phyloP scores from a whole-genome alignment of 1,140 invertebrate species.

The Piezodorus guildinii region DNA sequence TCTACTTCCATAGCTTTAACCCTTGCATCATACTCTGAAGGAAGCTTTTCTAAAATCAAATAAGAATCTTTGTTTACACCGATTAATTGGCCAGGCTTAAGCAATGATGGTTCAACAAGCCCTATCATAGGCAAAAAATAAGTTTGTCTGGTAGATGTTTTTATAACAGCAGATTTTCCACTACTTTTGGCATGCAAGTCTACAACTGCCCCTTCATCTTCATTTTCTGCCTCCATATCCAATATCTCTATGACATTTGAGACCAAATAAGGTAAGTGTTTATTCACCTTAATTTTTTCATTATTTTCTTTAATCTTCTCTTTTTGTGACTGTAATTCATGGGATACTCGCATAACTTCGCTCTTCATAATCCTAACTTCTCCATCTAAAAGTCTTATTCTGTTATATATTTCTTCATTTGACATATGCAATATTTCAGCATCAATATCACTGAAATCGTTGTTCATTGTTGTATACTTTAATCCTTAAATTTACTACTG shows the following conservation, averaged over 20 bases:
- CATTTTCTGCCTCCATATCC: slow-evolving; percentile 89
- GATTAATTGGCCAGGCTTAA: slow-evolving; percentile 95
- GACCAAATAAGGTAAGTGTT: slow-evolving; percentile 93
- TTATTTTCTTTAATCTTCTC: slow-evolving; percentile 97
- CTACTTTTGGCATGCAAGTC: slow-evolving; percentile 85
- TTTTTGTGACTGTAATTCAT: slow-evolving; percentile 88
- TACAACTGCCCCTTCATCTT: slow-evolving; percentile 71
- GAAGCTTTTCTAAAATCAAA: slow-evolving; percentile 89
- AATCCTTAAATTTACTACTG: no score
- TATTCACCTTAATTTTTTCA: slow-evolving; percentile 98
- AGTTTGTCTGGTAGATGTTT: slow-evolving; percentile 96
- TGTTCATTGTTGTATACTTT: no score
- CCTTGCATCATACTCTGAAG: slow-evolving; percentile 89
- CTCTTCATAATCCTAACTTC: slow-evolving; percentile 98
- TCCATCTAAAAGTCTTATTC: slow-evolving; percentile 88
- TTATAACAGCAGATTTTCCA: slow-evolving; percentile 98
- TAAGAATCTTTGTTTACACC: slow-evolving; percentile 99
- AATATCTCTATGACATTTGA: slow-evolving; percentile 97
- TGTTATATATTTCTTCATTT: slow-evolving; percentile 85
- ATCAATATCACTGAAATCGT: slow-evolving; percentile 39
- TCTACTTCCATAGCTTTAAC: slow-evolving; percentile 99
- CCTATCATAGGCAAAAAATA: slow-evolving; percentile 98
- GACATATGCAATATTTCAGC: slow-evolving; percentile 86
- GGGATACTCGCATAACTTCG: slow-evolving; percentile 92
- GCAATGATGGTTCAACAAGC: slow-evolving; percentile 87